These are phyloP conservation scores for Cataglyphis cursor DNA, from an alignment of 2,888 invertebrate species.

Conservation along the genomic window DNA sequence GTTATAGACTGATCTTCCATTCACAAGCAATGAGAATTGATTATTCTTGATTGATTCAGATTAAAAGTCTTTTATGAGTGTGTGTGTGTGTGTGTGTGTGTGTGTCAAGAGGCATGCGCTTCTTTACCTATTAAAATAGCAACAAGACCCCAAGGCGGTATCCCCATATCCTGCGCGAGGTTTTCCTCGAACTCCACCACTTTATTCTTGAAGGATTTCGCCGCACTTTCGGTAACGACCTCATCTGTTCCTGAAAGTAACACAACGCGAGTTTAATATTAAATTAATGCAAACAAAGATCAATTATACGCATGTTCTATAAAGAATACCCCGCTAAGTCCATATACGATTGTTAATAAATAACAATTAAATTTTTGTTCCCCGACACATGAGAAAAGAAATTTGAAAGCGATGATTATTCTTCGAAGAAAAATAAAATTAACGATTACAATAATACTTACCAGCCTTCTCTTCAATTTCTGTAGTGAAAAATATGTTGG, in stretches of 20 bases:
- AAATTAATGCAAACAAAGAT: neutral
- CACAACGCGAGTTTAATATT: neutral
- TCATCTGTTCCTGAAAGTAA: slow-evolving; percentile 70
- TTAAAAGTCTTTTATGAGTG: neutral
- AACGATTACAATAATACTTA: neutral
- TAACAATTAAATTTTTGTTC: neutral
- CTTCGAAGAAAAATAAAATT: neutral
- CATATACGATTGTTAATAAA: neutral
- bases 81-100: neutral
- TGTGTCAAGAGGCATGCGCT: neutral
- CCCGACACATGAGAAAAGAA: neutral
- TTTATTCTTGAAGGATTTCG: slow-evolving; percentile 82
- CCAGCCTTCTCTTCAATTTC: neutral
- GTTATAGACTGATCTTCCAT: neutral
- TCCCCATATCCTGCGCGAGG: slow-evolving; percentile 91
- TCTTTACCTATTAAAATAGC: slow-evolving; percentile 93
- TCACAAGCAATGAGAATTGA: neutral
- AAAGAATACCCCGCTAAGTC: neutral
- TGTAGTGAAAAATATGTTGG: neutral
- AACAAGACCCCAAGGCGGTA: slow-evolving; percentile 95
- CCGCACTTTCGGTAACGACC: slow-evolving; percentile 63
- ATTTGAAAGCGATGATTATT: neutral
- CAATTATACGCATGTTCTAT: neutral
- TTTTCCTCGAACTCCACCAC: slow-evolving; percentile 89
- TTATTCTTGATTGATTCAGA: slow-evolving; percentile 3